Evolutionary conservation across 2,888 invertebrate genomes (phyloP).

Genomic region (Cephus rjabovi): DNA sequence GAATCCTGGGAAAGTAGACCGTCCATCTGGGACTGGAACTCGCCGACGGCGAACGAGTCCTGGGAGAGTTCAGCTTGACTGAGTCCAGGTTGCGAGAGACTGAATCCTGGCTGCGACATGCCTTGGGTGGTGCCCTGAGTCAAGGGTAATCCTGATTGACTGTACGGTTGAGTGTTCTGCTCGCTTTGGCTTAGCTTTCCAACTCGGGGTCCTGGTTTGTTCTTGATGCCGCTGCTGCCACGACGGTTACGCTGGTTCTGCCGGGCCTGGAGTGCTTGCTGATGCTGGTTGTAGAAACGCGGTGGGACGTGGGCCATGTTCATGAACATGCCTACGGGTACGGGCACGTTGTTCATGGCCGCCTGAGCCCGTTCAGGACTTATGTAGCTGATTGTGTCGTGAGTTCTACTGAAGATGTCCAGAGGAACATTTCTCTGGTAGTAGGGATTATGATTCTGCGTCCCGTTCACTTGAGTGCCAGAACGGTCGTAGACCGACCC

Average conservation of each 20-base stretch:
- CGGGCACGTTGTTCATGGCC: constrained; percentile 84
- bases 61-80: constrained; percentile 82
- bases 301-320: constrained; percentile 86
- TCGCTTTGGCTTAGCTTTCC: constrained; percentile 74
- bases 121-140: constrained; percentile 71
- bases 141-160: constrained; percentile 67
- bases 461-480: constrained; percentile 59
- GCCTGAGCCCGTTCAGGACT: constrained; percentile 85
- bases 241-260: constrained; percentile 65
- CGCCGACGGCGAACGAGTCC: constrained; percentile 84
- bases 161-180: constrained; percentile 78
- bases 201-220: constrained; percentile 55
- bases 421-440: constrained; percentile 67
- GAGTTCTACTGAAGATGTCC: constrained; percentile 77
- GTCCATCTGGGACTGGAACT: constrained; percentile 94
- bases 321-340: constrained; percentile 95
- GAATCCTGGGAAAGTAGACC: constrained; percentile 94
- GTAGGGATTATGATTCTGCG: constrained; percentile 62
- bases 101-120: constrained; percentile 79
- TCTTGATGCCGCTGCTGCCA: constrained; percentile 36
- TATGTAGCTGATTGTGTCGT: constrained; percentile 94
- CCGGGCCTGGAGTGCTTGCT: constrained; percentile 74
- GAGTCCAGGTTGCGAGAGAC: constrained; percentile 76
- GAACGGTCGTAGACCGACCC: constrained; percentile 93
- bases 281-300: constrained; percentile 81